Evolutionary conservation across 2,113 vertebrate species (phyloP).

Genomic region (Gymnarchus niloticus): DNA sequence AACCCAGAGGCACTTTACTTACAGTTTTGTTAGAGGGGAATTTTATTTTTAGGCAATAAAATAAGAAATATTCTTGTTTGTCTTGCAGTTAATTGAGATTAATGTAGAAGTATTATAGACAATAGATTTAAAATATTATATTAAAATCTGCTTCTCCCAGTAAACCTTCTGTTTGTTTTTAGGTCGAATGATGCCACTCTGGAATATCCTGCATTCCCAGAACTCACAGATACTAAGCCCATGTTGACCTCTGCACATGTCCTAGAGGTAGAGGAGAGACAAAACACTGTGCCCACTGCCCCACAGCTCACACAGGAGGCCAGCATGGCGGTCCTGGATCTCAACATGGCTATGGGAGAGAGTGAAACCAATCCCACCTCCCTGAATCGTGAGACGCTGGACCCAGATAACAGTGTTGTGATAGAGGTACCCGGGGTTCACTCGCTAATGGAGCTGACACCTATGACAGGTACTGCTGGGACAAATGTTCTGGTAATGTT

Average conservation of each 20-base stretch:
- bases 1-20: neutral
- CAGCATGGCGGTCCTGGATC: slow-evolving; percentile 43
- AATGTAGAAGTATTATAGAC: neutral
- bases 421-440: slow-evolving; percentile 60
- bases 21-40: neutral
- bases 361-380: slow-evolving; percentile 49
- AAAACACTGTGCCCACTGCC: slow-evolving; percentile 20
- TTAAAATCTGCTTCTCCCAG: neutral
- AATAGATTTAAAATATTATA: neutral
- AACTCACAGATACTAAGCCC: slow-evolving; percentile 16
- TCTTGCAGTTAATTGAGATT: neutral
- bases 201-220: slow-evolving; percentile 12
- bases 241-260: slow-evolving; percentile 14
- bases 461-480: slow-evolving; percentile 58
- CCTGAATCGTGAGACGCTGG: slow-evolving; percentile 49
- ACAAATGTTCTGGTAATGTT: neutral
- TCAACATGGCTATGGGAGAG: slow-evolving; percentile 43
- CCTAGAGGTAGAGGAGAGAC: slow-evolving; percentile 41
- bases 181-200: slow-evolving; percentile 14
- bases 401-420: slow-evolving; percentile 47
- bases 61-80: neutral
- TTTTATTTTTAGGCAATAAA: neutral
- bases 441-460: slow-evolving; percentile 61
- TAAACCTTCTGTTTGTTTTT: neutral
- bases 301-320: slow-evolving; percentile 36